Evolutionary conservation across 2,113 vertebrate genomes (phyloP), one percentile per base, ranked within the genome.

Genomic region (Nerophis ophidion): DNA sequence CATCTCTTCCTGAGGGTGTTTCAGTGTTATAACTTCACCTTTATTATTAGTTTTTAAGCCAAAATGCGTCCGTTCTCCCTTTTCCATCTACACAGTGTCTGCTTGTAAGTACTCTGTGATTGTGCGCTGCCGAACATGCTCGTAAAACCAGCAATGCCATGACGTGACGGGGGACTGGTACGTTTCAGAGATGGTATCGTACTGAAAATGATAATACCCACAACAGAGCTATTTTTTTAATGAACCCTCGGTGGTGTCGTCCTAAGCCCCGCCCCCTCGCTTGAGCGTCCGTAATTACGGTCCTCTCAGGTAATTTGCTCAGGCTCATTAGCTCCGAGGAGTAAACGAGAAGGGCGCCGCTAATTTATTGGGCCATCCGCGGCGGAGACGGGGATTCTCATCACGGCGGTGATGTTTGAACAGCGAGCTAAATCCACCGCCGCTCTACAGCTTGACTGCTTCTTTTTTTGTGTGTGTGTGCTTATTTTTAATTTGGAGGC

Each of bases 231-330:
- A 44, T 44, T 44, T 12, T 44, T 44, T 44, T 12, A 44, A 4
- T 44, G 6, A 11, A 3, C 10, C 10, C 40, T 44, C 40, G 40
- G 38, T 19, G 73, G 69, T 75, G 66, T 82, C 55, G 57, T 81
- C 73, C 78, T 82, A 42, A 19, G 36, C 54, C 75, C 77, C 63
- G 63, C 68, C 76, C 65, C 57, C 80, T 82, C 86, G 81, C 82
- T 26, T 84, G 83, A 76, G 78, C 86, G 84, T 81, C 90, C 90
- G 86, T 91, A 92, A 92, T 92, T 92, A 91, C 90, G 84, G 89
- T 90, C 87, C 90, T 91, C 85, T 26, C 80, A 89, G 89, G 91
- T 91, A 91, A 92, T 92, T 92, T 91, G 89, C 90, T 91, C 89
- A 91, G 87, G 82, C 89, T 92, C 90, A 90, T 91, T 92, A 91